phyloP scores from a whole-genome alignment of 1,140 invertebrate species.

The Drosophila tani region DNA sequence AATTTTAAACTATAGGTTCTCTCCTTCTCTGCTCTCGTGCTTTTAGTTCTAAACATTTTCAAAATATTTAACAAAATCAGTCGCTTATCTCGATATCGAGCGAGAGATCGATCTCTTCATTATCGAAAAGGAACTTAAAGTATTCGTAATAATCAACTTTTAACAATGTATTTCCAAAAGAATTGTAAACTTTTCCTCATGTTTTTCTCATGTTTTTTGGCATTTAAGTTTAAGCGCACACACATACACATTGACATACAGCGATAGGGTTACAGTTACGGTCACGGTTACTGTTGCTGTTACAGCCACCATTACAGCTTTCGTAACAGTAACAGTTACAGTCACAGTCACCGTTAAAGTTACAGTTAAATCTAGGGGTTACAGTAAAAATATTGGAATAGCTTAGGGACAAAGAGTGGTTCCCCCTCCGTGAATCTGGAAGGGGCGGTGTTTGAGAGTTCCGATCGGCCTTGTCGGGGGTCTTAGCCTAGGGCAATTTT shows the following conservation, averaged over 20 bases:
- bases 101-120: conserved; percentile 24
- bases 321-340: too few species aligned
- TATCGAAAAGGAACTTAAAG: conserved; percentile 75
- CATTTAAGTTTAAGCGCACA: conserved; percentile 67
- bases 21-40: conserved; percentile 14
- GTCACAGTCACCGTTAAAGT: conserved; percentile 20
- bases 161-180: conserved; percentile 59
- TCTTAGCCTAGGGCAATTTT: conserved; percentile 58
- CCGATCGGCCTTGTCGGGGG: conserved; percentile 30
- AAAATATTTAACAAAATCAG: conserved; percentile 82
- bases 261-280: conserved; percentile 57
- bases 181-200: conserved; percentile 25
- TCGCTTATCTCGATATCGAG: conserved; percentile 44
- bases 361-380: conserved; percentile 26
- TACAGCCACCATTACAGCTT: too few species aligned
- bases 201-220: conserved; percentile 51
- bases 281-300: conserved; percentile 37
- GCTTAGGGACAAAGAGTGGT: conserved; percentile 31
- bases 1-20: conserved; percentile 68
- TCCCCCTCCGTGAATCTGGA: conserved; percentile 1
- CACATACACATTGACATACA: conserved; percentile 67
- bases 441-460: conserved; percentile 9
- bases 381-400: conserved; percentile 49
- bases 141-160: conserved; percentile 62
- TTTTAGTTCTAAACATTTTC: conserved; percentile 56